Base-by-base conservation (phyloP, 1,140 invertebrate genomes). In the Stegodyphus dumicola region DNA sequence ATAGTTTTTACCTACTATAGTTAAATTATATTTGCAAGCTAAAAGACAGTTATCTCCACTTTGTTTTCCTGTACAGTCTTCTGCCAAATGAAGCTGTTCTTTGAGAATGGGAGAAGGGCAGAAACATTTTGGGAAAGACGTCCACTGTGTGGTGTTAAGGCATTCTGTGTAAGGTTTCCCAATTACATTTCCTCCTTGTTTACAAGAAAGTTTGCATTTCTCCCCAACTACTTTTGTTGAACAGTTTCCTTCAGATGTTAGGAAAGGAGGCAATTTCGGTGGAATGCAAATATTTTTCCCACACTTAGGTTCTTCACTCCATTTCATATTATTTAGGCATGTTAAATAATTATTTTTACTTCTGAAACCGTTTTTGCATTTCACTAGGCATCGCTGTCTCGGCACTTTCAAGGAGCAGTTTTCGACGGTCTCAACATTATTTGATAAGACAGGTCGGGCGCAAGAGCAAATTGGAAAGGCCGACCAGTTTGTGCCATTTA, bases 1-100 rank as follows among this genome's bases (percentile, higher is more conserved):
- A 18, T 15, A 53, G 0, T 15, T 54, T 6, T 17, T 56, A 17
- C 71, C 71, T n/a, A 53, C 7, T 10, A 74, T 48, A 1, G 2
- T 53, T 6, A 33, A 73, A 0, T 74, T 5, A 7, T 52, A 2
- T 15, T 17, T 49, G 70, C 79, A 81, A 11, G 17, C 49, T 17
- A 81, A 33, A 54, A 64, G 53, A 13, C 79, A 81, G n/a, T 52
- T 81, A 15, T 71, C 70, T 1, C 70, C 60, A 13, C 54, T 11
- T 10, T 7, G 10, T 10, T 73, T 73, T 10, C 18, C 56, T 5
- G 56, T 33, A n/a, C 56, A 66, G 9, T 65, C 54, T 7, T 53
- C 15, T n/a, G 11, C 18, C 2, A 18, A 9, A 18, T 15, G 64
- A 15, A 81, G 52, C 0, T 52, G 6, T n/a, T 71, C 11, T 9